phyloP scores from a whole-genome alignment of 2,113 vertebrate genomes.

The Microcebus tavaratra region DNA sequence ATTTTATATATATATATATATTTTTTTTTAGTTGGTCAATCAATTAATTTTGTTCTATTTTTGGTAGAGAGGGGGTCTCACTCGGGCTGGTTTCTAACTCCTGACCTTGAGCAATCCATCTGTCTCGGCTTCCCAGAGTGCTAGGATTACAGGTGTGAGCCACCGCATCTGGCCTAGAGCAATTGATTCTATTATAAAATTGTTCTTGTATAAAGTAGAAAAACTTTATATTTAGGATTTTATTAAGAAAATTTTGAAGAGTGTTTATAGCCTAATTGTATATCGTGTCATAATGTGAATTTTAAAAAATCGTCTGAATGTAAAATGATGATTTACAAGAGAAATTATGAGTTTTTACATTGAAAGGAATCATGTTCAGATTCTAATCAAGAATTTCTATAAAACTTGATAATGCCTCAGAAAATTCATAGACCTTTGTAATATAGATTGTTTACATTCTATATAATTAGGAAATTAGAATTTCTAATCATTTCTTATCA shows the following conservation, averaged over 20 bases:
- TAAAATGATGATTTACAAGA: conserved; percentile 18
- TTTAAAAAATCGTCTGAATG: conserved; percentile 32
- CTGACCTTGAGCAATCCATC: too few relatives aligned
- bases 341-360: conserved; percentile 33
- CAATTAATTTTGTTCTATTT: too few relatives aligned
- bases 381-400: conserved; percentile 7
- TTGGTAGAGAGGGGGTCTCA: too few relatives aligned
- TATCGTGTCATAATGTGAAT: neutral
- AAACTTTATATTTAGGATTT: conserved; percentile 6
- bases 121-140: too few relatives aligned
- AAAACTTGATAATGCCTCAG: conserved; percentile 7
- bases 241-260: neutral
- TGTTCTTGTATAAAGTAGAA: neutral
- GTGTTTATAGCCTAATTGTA: neutral
- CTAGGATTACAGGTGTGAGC: too few relatives aligned
- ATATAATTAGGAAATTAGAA: neutral
- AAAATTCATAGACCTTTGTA: neutral
- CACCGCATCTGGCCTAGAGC: neutral
- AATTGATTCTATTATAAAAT: conserved; percentile 47
- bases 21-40: too few relatives aligned
- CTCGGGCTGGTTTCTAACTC: too few relatives aligned
- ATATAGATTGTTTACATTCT: neutral
- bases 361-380: conserved; percentile 13
- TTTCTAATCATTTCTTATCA: neutral
- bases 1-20: too few relatives aligned